Conservation (phyloP, 2,797 vertebrate species). For the Melanogrammus aeglefinus region DNA sequence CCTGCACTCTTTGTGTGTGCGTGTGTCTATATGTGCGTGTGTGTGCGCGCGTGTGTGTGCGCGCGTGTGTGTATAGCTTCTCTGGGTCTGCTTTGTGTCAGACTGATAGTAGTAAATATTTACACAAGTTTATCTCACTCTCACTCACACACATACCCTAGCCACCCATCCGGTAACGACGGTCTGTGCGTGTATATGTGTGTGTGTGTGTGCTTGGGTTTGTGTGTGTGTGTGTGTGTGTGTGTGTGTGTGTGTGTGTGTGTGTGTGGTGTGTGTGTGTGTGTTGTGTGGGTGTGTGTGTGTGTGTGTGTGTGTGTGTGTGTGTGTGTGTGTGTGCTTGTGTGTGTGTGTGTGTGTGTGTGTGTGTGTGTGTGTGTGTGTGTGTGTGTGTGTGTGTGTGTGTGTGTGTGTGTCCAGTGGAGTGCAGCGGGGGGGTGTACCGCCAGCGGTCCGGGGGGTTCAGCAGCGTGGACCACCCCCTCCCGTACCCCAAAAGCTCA, state of each 20-base stretch:
- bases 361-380: constrained; percentile 15
- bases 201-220: constrained; percentile 24
- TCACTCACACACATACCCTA: background rate
- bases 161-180: background rate
- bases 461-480: constrained; percentile 83
- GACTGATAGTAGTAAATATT: constrained; percentile 34
- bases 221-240: too few species aligned
- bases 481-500: constrained; percentile 89
- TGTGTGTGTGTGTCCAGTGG: constrained; percentile 73
- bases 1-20: background rate
- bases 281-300: too few species aligned
- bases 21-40: constrained; percentile 9
- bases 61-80: constrained; percentile 5
- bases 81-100: background rate
- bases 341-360: constrained; percentile 16
- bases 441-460: constrained; percentile 81
- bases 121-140: background rate
- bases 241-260: too few species aligned
- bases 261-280: too few species aligned
- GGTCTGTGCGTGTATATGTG: constrained; percentile 11
- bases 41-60: constrained; percentile 25
- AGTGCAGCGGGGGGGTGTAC: constrained; percentile 87
- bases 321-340: background rate
- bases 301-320: background rate
- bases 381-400: constrained; percentile 14